Evolutionary conservation across 2,888 invertebrate species (phyloP), one percentile per base, ranked within the genome.

Genomic region (Eilema caniola): DNA sequence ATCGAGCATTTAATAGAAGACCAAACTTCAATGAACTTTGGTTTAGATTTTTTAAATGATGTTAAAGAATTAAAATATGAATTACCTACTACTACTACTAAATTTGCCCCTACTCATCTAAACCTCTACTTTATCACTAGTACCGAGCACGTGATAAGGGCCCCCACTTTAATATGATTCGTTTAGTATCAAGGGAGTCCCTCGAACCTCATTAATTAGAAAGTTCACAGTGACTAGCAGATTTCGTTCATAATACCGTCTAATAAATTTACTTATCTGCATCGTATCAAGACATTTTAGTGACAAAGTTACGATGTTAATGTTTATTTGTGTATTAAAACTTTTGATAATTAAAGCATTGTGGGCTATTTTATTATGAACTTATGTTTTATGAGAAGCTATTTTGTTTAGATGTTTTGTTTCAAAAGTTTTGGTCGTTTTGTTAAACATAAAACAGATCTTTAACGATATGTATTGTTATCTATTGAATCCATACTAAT

Each of bases 181-280:
- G 70, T 71, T 67, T 70, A 68, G 31, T 67, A 70, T 66, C 70
- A 41, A 78, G 80, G 79, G 80, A 72, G 76, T 74, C 77, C 78
- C 76, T 81, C 10, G 28, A 61, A 61, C 83, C 81, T 86, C 87
- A 88, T 90, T 89, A 90, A 88, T 88, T 89, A 86, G 83, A 86
- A 88, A 88, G 84, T 88, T 86, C 83, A 82, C 77, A 82, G 82
- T 86, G 85, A 86, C 82, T 79, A 79, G 75, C 81, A 74, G 74
- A 83, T 83, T 82, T 86, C 78, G 80, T 82, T 86, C 76, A 85
- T 83, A 85, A 87, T 86, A 83, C 64, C 70, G 74, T 71, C 67
- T 62, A 67, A 75, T 80, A 82, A 82, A 82, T 77, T 74, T 57
- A 62, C 63, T 81, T 80, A 81, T 81, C 81, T 81, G 78, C 66